Evolutionary conservation across 2,113 vertebrate species (phyloP), one percentile per base, ranked within the genome.

Genomic region (Neolamprologus tretocephalus): DNA sequence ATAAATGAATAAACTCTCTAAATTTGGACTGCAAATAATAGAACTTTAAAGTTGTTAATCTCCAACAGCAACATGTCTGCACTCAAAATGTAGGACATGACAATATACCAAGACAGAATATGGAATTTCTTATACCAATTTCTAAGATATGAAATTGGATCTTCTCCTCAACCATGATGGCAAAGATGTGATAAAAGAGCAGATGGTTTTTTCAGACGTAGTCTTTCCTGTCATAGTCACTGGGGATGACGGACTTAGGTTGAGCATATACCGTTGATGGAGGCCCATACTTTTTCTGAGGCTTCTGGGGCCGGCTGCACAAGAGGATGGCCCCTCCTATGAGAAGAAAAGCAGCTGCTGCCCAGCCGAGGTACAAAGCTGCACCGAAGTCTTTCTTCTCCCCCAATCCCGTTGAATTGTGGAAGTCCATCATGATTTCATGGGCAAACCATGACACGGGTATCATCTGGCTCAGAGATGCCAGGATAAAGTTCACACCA

Each of bases 361-460:
- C 98, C 98, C 98, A 99, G 82, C 98, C 98, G 58, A 98, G 93
- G 68, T 99, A 99, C 90, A 99, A 96, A 0, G 96, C 96, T 0
- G 96, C 93, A 2, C 98, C 98, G 4, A 99, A 95, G 94, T 99
- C 98, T 47, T 97, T 95, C 92, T 98, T 99, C 96, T 97, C 2
- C 0, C 97, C 96, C 0, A 94, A 87, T 79, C 97, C 94, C 66
- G 95, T 1, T 0, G 97, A 94, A 85, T 92, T 98, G 95, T 99
- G 98, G 96, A 99, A 99, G 84, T 97, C 97, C 80, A 89, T 90
- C 89, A 99, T 95, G 93, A 98, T 97, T n/a, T 96, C 95, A 80
- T 98, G 96, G 42, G 98, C 98, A 0, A 97, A 97, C 98, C 98
- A 99, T 80, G 96, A 98, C 92, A 98, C 97, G 0, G 98, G 98